Conservation (phyloP, 2,113 vertebrate genomes). For the Hoplias malabaricus region DNA sequence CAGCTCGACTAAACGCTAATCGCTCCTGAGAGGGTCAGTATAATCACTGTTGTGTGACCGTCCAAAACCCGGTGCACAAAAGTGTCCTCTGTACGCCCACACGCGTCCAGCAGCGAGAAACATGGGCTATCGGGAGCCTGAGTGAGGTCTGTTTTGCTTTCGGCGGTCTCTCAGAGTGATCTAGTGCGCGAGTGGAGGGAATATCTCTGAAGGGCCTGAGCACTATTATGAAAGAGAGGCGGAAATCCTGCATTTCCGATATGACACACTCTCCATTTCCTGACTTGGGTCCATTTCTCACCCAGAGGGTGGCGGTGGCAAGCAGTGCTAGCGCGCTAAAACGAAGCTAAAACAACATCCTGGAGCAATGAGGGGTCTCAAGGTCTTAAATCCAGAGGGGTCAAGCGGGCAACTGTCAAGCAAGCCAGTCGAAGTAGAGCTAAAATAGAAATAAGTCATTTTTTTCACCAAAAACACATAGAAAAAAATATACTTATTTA, state of each 20-base stretch:
- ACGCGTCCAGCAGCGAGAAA: neutral
- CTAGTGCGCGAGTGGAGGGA: slow-evolving; percentile 8
- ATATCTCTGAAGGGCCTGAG: slow-evolving; percentile 15
- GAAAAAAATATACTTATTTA: no score
- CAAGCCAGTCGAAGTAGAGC: slow-evolving; percentile 48
- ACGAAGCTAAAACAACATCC: slow-evolving; percentile 67
- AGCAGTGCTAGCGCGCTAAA: slow-evolving; percentile 57
- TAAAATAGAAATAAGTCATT: no score
- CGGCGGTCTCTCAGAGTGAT: slow-evolving; percentile 1
- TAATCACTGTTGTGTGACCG: neutral
- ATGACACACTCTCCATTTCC: slow-evolving; percentile 59
- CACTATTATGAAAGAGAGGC: slow-evolving; percentile 25
- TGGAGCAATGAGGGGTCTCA: slow-evolving; percentile 55
- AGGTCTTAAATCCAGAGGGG: slow-evolving; percentile 51
- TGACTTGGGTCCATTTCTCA: slow-evolving; percentile 58
- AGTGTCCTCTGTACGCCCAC: neutral
- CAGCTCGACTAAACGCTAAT: neutral
- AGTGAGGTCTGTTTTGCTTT: slow-evolving; percentile 11
- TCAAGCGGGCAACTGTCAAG: slow-evolving; percentile 56
- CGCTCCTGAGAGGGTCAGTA: neutral
- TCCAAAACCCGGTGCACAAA: neutral
- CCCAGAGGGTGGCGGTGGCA: slow-evolving; percentile 57
- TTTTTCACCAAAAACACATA: no score
- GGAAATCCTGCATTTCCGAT: slow-evolving; percentile 50
- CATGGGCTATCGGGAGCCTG: neutral